Percentiles rank a stretch among this genome's conserved stretches.
Evolutionary conservation across 35 echinoderm and acorn worm genomes (phyloP).

Genomic region (Holothuria glaberrima): DNA sequence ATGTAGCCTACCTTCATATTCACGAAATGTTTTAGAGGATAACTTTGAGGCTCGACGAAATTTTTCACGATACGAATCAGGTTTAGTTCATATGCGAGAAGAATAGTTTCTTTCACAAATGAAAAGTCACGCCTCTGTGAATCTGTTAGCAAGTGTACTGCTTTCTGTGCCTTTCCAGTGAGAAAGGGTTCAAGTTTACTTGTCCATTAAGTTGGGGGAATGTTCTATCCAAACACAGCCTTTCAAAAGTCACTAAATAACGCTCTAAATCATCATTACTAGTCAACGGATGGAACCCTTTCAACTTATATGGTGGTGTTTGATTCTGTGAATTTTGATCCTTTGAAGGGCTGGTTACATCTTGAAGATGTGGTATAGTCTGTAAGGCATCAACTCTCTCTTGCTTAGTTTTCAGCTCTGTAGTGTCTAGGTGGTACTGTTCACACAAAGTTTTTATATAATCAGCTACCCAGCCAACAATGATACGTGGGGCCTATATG

Average conservation of each 20-base stretch:
- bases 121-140: conserved; percentile 15
- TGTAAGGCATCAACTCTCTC: conserved; percentile 14
- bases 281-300: neutral
- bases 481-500: no score
- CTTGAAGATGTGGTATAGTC: conserved; percentile 8
- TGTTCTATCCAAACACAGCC: conserved; percentile 3
- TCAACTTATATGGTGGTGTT: conserved; percentile 7
- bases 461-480: no score
- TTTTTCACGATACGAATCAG: conserved; percentile 25
- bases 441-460: conserved; percentile 23
- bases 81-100: conserved; percentile 27
- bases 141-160: conserved; percentile 17
- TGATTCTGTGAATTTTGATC: conserved; percentile 25
- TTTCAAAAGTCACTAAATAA: conserved; percentile 19
- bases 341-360: no score
- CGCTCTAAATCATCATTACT: conserved; percentile 25
- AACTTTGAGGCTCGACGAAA: neutral
- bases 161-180: conserved; percentile 31
- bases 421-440: neutral
- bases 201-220: neutral
- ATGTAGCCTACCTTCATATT: neutral
- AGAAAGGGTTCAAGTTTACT: neutral
- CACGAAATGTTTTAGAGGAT: conserved; percentile 3
- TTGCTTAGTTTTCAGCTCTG: conserved; percentile 20
- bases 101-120: conserved; percentile 26